Base-by-base conservation (phyloP, 2,113 vertebrate genomes). In the Cebidichthys violaceus region DNA sequence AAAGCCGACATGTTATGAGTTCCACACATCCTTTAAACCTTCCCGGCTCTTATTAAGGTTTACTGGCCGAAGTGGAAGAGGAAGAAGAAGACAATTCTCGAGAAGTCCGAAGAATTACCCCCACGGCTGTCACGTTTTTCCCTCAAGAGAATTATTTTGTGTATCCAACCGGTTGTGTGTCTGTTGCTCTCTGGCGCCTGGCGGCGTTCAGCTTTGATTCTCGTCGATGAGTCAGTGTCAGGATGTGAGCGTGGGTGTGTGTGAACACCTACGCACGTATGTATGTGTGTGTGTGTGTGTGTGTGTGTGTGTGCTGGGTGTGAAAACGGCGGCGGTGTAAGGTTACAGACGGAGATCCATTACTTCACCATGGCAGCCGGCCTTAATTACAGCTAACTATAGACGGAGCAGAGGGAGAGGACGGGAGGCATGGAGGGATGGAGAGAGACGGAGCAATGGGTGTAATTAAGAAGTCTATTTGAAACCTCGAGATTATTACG, bases 371-470 rank as follows among this genome's bases (percentile, higher is more conserved):
- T 86, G 86, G 83, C 91, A 91, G 91, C 87, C 82, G 29, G 75
- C 81, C 86, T 89, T 94, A 94, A 94, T 95, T 94, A 95, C 91
- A 74, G 87, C 90, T 91, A 93, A 92, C 90, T 89, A 87, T 90
- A 91, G 90, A 82, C 29, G 3, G 65, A 89, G 89, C 62, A 37
- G 67, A 84, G 86, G 79, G 81, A 79, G 68, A 45, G 43, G 37
- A 57, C 13, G 10, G 13, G 59, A 72, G 57, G 45, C 4, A 17
- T 6, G 45, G 45, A 18, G 45, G 5, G 59, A 80, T 43, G 61
- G 57, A 78, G 82, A 72, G 88, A 85, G 77, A 90, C 10, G 27
- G 52, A 72, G 81, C 81, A 87, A 85, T 81, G 73, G 84, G 77
- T 79, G 82, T 93, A 92, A 94, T 93, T 94, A 93, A 93, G 91